Conservation (phyloP, 2,888 invertebrate genomes). For the Diplazon laetatorius region DNA sequence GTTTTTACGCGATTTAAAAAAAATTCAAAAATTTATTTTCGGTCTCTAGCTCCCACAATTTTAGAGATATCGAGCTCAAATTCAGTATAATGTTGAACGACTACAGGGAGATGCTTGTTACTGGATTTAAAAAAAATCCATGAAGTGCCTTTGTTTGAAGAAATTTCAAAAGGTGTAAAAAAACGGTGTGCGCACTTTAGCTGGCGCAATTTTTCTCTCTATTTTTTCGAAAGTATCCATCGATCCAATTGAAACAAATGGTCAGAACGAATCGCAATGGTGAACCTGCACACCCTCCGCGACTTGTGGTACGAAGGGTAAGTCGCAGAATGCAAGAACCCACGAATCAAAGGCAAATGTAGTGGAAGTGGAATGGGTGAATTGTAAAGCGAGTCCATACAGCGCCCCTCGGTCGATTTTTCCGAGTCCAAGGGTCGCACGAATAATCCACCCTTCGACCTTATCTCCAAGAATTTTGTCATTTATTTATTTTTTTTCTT, state of each 20-base stretch:
- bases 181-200: too few relatives aligned
- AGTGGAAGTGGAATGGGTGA: constrained; percentile 76
- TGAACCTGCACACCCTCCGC: neutral
- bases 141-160: too few relatives aligned
- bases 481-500: too few relatives aligned
- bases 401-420: constrained; percentile 11
- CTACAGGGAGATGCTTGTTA: too few relatives aligned
- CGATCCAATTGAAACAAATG: constrained; percentile 5
- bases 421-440: constrained; percentile 60
- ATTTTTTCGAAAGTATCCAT: neutral
- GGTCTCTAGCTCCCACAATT: too few relatives aligned
- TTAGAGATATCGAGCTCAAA: too few relatives aligned
- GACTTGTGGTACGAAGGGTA: neutral
- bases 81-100: too few relatives aligned
- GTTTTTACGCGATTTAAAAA: too few relatives aligned
- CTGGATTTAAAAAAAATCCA: too few relatives aligned
- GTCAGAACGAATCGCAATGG: constrained; percentile 25
- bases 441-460: constrained; percentile 66
- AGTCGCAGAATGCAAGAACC: constrained; percentile 10
- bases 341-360: constrained; percentile 74
- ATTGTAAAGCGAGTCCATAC: constrained; percentile 46
- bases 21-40: too few relatives aligned
- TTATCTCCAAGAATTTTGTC: constrained; percentile 57
- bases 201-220: too few relatives aligned
- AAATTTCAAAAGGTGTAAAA: too few relatives aligned